Conservation (phyloP, 2,888 invertebrate species). For the Hirtodrosophila trivittata region DNA sequence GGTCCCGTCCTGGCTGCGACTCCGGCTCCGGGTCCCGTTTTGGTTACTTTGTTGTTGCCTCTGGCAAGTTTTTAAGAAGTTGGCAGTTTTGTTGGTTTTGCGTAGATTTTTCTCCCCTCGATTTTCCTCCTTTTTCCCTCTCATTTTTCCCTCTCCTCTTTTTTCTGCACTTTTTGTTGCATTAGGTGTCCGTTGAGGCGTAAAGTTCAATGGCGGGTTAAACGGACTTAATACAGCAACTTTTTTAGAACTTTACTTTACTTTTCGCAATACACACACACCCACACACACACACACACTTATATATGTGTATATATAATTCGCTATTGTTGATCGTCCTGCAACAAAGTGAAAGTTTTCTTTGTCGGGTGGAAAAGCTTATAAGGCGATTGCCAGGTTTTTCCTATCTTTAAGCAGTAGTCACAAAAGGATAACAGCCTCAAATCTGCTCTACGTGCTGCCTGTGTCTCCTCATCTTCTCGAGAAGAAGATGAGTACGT, state of each 20-base stretch:
- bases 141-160: conserved; percentile 1
- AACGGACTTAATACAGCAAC: conserved; percentile 79
- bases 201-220: conserved; percentile 80
- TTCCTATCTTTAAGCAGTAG: background rate
- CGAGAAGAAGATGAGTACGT: background rate
- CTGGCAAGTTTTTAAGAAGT: conserved; percentile 71
- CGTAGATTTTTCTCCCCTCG: conserved; percentile 39
- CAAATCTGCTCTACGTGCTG: conserved; percentile 9
- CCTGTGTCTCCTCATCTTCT: no score
- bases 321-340: background rate
- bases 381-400: conserved; percentile 68
- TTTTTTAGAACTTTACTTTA: conserved; percentile 64
- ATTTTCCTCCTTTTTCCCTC: background rate
- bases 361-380: conserved; percentile 60
- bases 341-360: conserved; percentile 73
- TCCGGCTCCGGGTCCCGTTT: background rate
- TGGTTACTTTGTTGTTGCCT: conserved; percentile 50
- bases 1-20: conserved; percentile 5
- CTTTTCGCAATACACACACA: background rate
- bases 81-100: conserved; percentile 56
- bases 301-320: no score
- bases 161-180: conserved; percentile 53
- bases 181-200: conserved; percentile 74
- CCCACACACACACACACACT: no score
- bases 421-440: conserved; percentile 48